Conservation (phyloP, 2,113 vertebrate species). For the Typhlomys cinereus region DNA sequence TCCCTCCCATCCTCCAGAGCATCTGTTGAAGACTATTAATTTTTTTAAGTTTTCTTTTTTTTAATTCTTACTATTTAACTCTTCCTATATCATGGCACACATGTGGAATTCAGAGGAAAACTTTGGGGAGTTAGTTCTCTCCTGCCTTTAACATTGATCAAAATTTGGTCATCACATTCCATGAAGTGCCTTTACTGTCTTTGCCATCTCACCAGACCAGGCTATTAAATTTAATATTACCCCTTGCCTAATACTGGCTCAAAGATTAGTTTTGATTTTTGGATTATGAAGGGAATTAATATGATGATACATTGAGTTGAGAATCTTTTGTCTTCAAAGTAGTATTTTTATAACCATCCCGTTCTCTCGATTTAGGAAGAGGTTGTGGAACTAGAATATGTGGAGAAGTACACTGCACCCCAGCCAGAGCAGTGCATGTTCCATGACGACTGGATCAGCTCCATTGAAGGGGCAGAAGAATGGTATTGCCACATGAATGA, state of each 20-base stretch:
- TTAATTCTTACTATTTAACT: no score
- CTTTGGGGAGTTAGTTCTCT: no score
- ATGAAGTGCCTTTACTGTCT: no score
- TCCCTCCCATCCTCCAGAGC: no score
- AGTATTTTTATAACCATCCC: not conserved
- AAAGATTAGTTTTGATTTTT: conserved; percentile 35
- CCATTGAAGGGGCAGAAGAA: conserved; percentile 91
- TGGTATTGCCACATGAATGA: conserved; percentile 85
- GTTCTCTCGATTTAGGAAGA: conserved; percentile 91
- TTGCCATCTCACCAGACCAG: no score
- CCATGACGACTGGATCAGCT: conserved; percentile 99
- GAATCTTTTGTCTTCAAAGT: not conserved
- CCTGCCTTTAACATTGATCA: no score
- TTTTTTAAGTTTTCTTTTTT: no score
- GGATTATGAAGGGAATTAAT: not conserved
- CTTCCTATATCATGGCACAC: no score
- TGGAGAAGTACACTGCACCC: conserved; percentile 94
- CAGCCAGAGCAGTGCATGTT: conserved; percentile 97
- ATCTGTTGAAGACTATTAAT: no score
- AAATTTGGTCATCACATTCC: no score
- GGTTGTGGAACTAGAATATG: conserved; percentile 97
- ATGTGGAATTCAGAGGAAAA: no score
- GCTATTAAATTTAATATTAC: conserved; percentile 9
- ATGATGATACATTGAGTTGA: not conserved
- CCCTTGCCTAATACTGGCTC: not conserved